phyloP scores from a whole-genome alignment of 2,888 invertebrate species.

The Baccha elongata region DNA sequence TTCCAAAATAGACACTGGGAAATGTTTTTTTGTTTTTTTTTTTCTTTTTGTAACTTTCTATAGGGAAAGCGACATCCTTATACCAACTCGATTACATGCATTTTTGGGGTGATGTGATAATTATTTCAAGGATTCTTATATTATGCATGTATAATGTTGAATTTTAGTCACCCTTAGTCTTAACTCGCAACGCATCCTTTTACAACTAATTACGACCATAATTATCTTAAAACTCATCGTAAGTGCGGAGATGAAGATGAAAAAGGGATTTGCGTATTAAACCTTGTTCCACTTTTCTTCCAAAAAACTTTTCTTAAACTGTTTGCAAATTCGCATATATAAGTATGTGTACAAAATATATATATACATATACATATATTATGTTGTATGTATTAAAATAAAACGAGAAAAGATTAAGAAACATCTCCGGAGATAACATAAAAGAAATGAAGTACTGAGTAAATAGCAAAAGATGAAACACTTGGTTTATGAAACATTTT shows the following conservation, averaged over 20 bases:
- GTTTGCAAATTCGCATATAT: neutral
- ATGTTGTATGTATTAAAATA: too few species aligned
- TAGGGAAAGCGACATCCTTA: neutral
- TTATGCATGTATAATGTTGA: neutral
- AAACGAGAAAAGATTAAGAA: neutral
- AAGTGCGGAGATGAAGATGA: neutral
- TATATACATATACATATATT: neutral
- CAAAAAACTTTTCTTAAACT: neutral
- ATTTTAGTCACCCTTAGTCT: slow-evolving; percentile 18
- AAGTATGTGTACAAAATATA: neutral
- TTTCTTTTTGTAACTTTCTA: neutral
- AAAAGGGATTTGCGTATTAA: neutral
- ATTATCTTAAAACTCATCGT: slow-evolving; percentile 7
- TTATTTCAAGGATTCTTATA: slow-evolving; percentile 44
- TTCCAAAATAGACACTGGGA: neutral
- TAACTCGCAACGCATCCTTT: slow-evolving; percentile 21
- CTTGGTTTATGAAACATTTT: neutral
- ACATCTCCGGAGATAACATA: neutral
- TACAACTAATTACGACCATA: slow-evolving; percentile 33
- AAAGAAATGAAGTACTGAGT: neutral
- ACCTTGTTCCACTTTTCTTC: neutral
- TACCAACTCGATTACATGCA: neutral
- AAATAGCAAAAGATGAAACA: neutral
- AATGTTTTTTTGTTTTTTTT: neutral
- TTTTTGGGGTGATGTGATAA: slow-evolving; percentile 30